Percentiles rank a stretch among this genome's conserved stretches.
phyloP scores from a whole-genome alignment of 2,888 invertebrate genomes.

The Acronicta leporina region DNA sequence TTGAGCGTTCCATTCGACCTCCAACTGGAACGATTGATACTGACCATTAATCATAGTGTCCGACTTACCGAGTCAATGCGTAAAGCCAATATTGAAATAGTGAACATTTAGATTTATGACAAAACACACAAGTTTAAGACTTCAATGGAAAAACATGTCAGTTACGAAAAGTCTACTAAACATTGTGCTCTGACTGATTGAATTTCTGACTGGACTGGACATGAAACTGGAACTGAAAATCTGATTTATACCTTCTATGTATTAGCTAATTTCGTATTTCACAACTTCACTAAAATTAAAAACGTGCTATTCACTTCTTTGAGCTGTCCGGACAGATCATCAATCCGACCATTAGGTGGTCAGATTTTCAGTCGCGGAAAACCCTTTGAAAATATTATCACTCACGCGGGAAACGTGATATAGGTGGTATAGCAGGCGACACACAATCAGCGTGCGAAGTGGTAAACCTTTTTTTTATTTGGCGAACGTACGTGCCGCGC shows the following conservation, averaged over 20 bases:
- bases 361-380: slow-evolving; percentile 46
- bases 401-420: slow-evolving; percentile 29
- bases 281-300: slow-evolving; percentile 23
- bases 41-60: slow-evolving; percentile 45
- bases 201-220: too few species aligned
- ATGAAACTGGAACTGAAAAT: too few species aligned
- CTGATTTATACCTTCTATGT: too few species aligned
- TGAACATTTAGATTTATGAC: slow-evolving; percentile 28
- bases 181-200: neutral
- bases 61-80: slow-evolving; percentile 26
- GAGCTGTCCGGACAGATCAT: slow-evolving; percentile 44
- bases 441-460: slow-evolving; percentile 54
- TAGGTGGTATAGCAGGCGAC: slow-evolving; percentile 29
- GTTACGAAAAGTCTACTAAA: neutral
- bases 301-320: slow-evolving; percentile 41
- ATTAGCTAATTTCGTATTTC: slow-evolving; percentile 13
- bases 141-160: slow-evolving; percentile 7
- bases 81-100: slow-evolving; percentile 42
- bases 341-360: slow-evolving; percentile 51
- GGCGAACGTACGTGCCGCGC: slow-evolving; percentile 51
- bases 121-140: slow-evolving; percentile 16
- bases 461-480: slow-evolving; percentile 56
- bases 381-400: slow-evolving; percentile 52
- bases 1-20: slow-evolving; percentile 33
- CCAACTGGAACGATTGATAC: slow-evolving; percentile 45